Conservation (phyloP, 2,888 invertebrate genomes). For the Allacma fusca region DNA sequence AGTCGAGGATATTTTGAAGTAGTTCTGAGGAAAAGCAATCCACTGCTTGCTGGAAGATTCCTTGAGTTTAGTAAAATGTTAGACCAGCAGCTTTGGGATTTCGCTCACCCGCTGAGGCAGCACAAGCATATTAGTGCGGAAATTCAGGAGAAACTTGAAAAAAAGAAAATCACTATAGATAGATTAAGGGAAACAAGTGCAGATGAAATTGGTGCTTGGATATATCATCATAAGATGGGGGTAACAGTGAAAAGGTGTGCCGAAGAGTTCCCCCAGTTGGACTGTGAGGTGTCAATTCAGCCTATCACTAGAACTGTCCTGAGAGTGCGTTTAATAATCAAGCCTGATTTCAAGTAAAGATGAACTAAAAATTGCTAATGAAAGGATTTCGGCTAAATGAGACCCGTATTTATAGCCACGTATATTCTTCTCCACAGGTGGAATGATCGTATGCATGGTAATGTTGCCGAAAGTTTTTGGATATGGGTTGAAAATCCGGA, state of each 20-base stretch:
- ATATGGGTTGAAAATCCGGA: slow-evolving; percentile 98
- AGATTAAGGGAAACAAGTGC: slow-evolving; percentile 85
- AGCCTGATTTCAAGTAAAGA: slow-evolving; percentile 70
- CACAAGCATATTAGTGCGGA: slow-evolving; percentile 80
- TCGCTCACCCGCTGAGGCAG: slow-evolving; percentile 85
- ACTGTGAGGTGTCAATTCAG: slow-evolving; percentile 84
- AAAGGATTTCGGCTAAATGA: too few relatives aligned
- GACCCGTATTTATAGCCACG: too few relatives aligned
- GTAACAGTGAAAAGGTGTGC: slow-evolving; percentile 81
- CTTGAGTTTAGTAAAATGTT: slow-evolving; percentile 90
- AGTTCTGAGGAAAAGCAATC: slow-evolving; percentile 86
- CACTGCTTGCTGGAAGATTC: slow-evolving; percentile 85
- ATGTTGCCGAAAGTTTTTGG: slow-evolving; percentile 90
- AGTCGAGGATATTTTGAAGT: slow-evolving; percentile 94
- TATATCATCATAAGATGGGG: slow-evolving; percentile 75
- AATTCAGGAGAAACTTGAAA: slow-evolving; percentile 81
- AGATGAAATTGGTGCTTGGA: slow-evolving; percentile 78
- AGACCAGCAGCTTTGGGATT: slow-evolving; percentile 90
- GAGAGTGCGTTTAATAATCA: slow-evolving; percentile 80
- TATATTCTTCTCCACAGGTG: slow-evolving; percentile 68
- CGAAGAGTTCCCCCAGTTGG: slow-evolving; percentile 83
- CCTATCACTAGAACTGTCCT: slow-evolving; percentile 95
- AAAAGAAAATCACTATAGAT: slow-evolving; percentile 75
- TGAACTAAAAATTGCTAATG: neutral
- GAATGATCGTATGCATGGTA: slow-evolving; percentile 90